Evolutionary conservation across 2,113 vertebrate genomes (phyloP), one percentile per base, ranked within the genome.

Genomic region (Falco punctatus): DNA sequence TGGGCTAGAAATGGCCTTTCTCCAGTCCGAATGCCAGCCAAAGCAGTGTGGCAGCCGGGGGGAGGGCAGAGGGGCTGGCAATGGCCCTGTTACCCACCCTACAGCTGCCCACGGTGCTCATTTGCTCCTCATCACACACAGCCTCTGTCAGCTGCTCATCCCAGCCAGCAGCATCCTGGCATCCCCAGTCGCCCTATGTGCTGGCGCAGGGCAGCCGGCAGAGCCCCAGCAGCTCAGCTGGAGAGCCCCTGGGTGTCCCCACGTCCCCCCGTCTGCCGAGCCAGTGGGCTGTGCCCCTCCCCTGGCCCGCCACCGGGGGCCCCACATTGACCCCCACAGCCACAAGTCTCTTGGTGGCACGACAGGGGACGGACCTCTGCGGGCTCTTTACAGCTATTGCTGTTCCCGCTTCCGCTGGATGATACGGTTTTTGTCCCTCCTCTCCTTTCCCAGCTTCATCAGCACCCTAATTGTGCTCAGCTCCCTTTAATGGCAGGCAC

Each of bases 21-120:
- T 54, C 20, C 1, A 2, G 15, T 28, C 49, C 35, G 52, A 92
- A 66, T 1, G 5, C 44, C 35, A 52, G 38, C 21, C 1, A 1
- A 73, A 90, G 33, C 64, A 18, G 3, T 11, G 33, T 54, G 51
- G 49, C 4, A 10, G 18, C 24, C 0, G 0, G 40, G 11, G 19
- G 0, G 40, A 10, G 19, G 42, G 42, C 42, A 42, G 42, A 0
- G 44, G 11, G 19, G 7, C 33, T 78, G 46, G 19, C 1, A 0
- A 18, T 6, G 5, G 3, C 40, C 30, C 46, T 49, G 14, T 42
- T 24, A 54, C 58, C n/a, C 30, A 20, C 21, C n/a, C 30, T 13
- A 16, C 27, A 78, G 54, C 54, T 6, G 4, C 46, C 69, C 10
- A 5, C 4, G 6, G 62, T n/a, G 55, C 44, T 62, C 64, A 16